Conservation (phyloP, 2,888 invertebrate species). For the Tillus elongatus region DNA sequence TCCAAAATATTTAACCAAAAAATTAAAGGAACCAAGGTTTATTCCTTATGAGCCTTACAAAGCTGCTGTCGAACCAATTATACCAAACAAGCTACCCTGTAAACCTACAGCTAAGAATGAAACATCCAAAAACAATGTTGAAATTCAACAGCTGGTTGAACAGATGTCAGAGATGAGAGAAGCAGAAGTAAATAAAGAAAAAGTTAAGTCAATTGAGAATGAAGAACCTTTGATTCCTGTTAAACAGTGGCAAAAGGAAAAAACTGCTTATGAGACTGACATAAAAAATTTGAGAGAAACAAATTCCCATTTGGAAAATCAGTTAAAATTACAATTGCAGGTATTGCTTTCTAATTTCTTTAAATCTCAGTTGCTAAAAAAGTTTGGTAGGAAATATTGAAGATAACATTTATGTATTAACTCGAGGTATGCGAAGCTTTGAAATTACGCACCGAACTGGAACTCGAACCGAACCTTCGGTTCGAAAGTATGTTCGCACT, state of each 20-base stretch:
- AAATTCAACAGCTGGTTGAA: conserved; percentile 51
- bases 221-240: conserved; percentile 36
- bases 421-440: too few relatives aligned
- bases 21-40: conserved; percentile 66
- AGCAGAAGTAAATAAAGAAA: conserved; percentile 49
- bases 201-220: conserved; percentile 38
- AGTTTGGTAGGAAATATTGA: too few relatives aligned
- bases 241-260: conserved; percentile 43
- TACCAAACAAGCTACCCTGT: conserved; percentile 42
- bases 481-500: too few relatives aligned
- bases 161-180: conserved; percentile 65
- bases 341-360: too few relatives aligned
- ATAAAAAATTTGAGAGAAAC: conserved; percentile 56
- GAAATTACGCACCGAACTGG: too few relatives aligned
- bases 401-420: too few relatives aligned
- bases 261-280: conserved; percentile 49
- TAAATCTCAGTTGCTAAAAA: too few relatives aligned
- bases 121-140: conserved; percentile 40
- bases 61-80: conserved; percentile 72
- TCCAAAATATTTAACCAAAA: conserved; percentile 44
- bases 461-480: too few relatives aligned
- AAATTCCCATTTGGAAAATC: conserved; percentile 64
- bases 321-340: conserved; percentile 79
- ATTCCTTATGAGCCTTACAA: conserved; percentile 84
- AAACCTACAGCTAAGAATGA: conserved; percentile 33